Base-by-base conservation (phyloP, 2,888 invertebrate species). In the Drosophila greeni region DNA sequence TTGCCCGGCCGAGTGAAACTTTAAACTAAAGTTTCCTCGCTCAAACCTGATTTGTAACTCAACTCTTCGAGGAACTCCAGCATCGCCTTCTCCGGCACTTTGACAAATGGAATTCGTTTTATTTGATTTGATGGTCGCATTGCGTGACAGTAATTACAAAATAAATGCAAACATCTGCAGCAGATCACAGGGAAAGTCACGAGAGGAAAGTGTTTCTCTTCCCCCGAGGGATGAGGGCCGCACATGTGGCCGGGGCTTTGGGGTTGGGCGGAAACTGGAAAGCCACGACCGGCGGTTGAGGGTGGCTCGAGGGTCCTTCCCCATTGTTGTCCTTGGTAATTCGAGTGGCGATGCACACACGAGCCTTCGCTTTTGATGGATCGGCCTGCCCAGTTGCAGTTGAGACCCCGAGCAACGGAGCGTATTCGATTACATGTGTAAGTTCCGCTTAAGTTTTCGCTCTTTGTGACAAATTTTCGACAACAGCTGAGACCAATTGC, bases 141-240 rank as follows among this genome's bases (percentile, higher is more conserved):
- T 85, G 87, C 87, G 86, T 87, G 86, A 86, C 87, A 87, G 81
- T 86, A 87, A 86, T 87, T 87, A 86, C 85, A 80, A 75, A 85
- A 80, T 86, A 85, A 87, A 86, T 86, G 86, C 85, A 86, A 87
- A 85, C 86, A 86, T 86, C 86, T 86, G 86, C 75, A 74, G 60
- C 73, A 73, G 82, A 86, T 86, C 86, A 77, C 86, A 67, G 42
- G 60, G 67, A 58, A 54, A 65, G 74, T 62, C 65, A 48, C 36
- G 37, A 20, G 39, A 36, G 31, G 55, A 51, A 70, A 47, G 70
- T 70, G 62, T 47, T 66, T 61, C 43, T 36, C 20, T 36, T 36
- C 18, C 40, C 26, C 18, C 9, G 23, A 20, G 49, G 60, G 49
- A 54, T 66, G 74, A 58, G 80, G 58, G 74, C 52, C 64, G 60